Conservation (phyloP, 2,888 invertebrate genomes). For the Bedellia somnulentella region DNA sequence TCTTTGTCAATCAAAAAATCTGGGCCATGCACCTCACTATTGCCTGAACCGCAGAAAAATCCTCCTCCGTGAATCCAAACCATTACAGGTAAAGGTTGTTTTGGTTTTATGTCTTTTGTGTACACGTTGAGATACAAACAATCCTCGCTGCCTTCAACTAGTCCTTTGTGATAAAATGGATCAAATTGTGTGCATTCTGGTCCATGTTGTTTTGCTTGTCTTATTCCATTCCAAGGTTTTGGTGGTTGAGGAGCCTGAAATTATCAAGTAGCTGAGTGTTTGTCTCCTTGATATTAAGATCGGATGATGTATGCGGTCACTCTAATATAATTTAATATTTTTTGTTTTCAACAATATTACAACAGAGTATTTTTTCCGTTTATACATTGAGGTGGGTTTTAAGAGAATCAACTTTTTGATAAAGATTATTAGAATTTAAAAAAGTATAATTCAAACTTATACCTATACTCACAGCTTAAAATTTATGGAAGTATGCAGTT, state of each 20-base stretch:
- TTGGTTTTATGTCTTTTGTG: slow-evolving; percentile 22
- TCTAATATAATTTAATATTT: neutral
- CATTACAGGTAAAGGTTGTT: slow-evolving; percentile 27
- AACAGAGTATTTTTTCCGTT: too few species aligned
- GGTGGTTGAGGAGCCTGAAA: slow-evolving; percentile 31
- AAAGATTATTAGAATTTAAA: too few species aligned
- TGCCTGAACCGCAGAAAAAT: slow-evolving; percentile 27
- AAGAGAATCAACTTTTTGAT: too few species aligned
- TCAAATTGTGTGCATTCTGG: slow-evolving; percentile 23
- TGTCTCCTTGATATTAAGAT: neutral
- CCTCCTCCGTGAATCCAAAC: slow-evolving; percentile 39
- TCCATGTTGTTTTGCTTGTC: slow-evolving; percentile 27
- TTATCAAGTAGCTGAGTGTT: slow-evolving; percentile 13
- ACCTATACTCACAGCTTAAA: too few species aligned
- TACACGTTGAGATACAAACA: slow-evolving; percentile 44
- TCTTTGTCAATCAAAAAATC: slow-evolving; percentile 31
- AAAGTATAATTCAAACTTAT: too few species aligned
- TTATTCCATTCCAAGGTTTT: slow-evolving; percentile 30
- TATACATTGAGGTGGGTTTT: too few species aligned
- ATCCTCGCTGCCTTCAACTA: slow-evolving; percentile 26
- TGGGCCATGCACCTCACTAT: slow-evolving; percentile 29
- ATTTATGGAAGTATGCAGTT: too few species aligned
- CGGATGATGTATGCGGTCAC: neutral
- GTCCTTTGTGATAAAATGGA: slow-evolving; percentile 9
- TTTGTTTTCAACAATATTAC: neutral